Base-by-base conservation (phyloP, 2,113 vertebrate species). In the Climacteris rufus region DNA sequence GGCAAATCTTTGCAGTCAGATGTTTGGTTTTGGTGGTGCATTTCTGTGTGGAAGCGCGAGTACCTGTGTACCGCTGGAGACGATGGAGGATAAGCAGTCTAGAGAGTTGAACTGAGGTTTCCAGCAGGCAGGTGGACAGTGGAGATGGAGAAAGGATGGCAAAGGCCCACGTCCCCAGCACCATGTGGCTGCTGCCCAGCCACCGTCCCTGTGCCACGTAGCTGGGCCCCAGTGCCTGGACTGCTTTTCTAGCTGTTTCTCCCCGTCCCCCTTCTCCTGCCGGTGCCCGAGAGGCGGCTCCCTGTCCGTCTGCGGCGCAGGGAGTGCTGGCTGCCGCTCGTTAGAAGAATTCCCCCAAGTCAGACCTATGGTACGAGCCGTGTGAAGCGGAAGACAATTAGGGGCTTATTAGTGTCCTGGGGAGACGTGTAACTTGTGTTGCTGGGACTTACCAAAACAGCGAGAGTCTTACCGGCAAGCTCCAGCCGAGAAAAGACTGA, bases 401-500 rank as follows among this genome's bases (percentile, higher is more conserved):
- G 98, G 98, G 98, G 99, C 98, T 99, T 99, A 99, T 99, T 99
- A 99, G 98, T 94, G 95, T 98, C 98, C 98, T 95, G 98, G 94
- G 98, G 98, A 98, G 98, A 98, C 97, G 98, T 97, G 98, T 97
- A 99, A 98, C 98, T 98, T 98, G 98, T 98, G 98, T 98, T 98
- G 98, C 97, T 98, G 98, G 98, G 97, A 97, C 97, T 98, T 96
- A 98, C 98, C 97, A 97, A 98, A 98, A 98, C 97, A 98, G 96
- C 98, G 98, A 97, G 98, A 98, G 98, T 98, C 98, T 97, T 98
- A 98, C 98, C 97, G 96, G 98, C 98, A 99, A 97, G 98, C 98
- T 99, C 99, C 99, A 99, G 98, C 99, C 90, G 98, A 98, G 99
- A 99, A 99, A 98, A 99, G 98, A 98, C 98, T 97, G 98, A 98